phyloP scores from a whole-genome alignment of 2,888 invertebrate species.

The Heliconius ismenius region DNA sequence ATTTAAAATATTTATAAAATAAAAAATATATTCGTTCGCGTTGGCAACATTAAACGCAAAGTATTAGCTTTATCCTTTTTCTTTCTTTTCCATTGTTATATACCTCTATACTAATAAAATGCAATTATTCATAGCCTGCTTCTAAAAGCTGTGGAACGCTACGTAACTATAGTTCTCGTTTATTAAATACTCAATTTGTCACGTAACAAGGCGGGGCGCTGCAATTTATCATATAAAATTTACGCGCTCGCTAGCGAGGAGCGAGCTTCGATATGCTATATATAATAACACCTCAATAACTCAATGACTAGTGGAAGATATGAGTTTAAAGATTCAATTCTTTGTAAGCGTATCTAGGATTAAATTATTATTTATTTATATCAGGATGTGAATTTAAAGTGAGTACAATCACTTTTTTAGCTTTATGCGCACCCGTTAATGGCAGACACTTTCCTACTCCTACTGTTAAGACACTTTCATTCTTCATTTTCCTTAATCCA shows the following conservation, averaged over 20 bases:
- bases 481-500: too few relatives aligned
- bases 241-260: constrained; percentile 25
- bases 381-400: background rate
- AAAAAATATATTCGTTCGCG: too few relatives aligned
- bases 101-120: constrained; percentile 14
- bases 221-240: constrained; percentile 28
- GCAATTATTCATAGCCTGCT: constrained; percentile 16
- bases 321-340: background rate
- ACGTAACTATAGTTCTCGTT: constrained; percentile 17
- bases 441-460: too few relatives aligned
- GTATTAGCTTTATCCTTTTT: background rate
- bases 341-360: background rate
- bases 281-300: constrained; percentile 17
- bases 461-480: too few relatives aligned
- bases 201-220: constrained; percentile 20
- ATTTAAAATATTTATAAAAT: too few relatives aligned
- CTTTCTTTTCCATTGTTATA: background rate
- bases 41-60: background rate
- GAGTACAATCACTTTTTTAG: too few relatives aligned
- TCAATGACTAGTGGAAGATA: constrained; percentile 1
- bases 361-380: background rate
- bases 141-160: constrained; percentile 25
- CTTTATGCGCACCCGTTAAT: too few relatives aligned
- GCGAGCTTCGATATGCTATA: constrained; percentile 18
- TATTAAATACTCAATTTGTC: constrained; percentile 27